Evolutionary conservation across 2,113 vertebrate species (phyloP).

Genomic region (Cyanoliseus patagonus): DNA sequence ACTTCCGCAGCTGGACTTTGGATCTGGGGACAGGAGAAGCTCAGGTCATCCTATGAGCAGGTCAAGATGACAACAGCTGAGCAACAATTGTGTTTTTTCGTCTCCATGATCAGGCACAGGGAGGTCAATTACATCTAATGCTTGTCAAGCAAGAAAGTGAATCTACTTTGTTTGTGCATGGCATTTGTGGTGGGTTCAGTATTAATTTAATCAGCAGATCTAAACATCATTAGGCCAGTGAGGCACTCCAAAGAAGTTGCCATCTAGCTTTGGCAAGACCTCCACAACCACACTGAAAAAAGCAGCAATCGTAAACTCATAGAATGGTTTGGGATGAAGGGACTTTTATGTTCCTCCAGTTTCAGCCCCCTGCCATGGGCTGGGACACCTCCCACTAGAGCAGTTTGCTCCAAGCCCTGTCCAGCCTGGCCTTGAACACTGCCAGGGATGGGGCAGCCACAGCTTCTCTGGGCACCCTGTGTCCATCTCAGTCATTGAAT

Average conservation of each 20-base stretch:
- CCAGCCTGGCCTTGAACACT: background rate
- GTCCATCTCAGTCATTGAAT: background rate
- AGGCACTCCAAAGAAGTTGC: background rate
- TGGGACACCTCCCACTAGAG: background rate
- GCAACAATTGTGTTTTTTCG: background rate
- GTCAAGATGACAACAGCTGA: accelerated
- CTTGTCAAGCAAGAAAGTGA: background rate
- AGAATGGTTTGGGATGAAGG: background rate
- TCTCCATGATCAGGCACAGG: no score
- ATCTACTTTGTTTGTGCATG: background rate
- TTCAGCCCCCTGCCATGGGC: background rate
- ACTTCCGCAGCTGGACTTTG: background rate
- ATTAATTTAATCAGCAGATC: background rate
- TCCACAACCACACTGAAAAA: background rate
- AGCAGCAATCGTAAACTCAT: background rate
- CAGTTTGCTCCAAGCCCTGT: background rate
- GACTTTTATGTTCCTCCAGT: background rate
- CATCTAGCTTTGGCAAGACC: background rate
- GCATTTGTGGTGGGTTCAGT: background rate
- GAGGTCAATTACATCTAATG: background rate
- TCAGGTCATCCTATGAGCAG: background rate
- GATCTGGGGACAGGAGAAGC: background rate
- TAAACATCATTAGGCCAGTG: background rate
- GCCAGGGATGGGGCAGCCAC: no score
- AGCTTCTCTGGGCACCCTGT: background rate